These are phyloP conservation scores for Drosophila pseudotakahashii DNA, from an alignment of 2,888 invertebrate genomes.

Conservation along the genomic window DNA sequence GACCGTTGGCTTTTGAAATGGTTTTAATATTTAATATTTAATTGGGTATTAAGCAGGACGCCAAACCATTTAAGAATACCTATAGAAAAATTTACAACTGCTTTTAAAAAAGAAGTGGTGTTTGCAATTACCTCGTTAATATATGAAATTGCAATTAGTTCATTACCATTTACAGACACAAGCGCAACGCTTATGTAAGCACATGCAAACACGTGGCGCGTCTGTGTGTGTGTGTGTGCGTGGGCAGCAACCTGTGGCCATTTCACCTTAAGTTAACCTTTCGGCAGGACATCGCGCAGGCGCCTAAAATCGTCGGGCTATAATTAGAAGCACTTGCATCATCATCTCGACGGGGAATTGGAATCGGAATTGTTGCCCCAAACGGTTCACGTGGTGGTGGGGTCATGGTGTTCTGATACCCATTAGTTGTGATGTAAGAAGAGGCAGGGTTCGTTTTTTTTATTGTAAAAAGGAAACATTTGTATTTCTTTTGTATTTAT, in stretches of 20 bases:
- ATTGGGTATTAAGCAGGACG: background rate
- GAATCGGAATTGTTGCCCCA: conserved; percentile 15
- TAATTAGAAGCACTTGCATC: conserved; percentile 53
- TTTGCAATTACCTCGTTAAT: background rate
- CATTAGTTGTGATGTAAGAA: background rate
- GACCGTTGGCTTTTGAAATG: background rate
- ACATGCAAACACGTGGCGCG: background rate
- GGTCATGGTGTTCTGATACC: conserved; percentile 27
- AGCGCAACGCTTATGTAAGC: conserved; percentile 1
- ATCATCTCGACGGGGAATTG: conserved; percentile 32
- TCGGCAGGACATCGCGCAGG: conserved; percentile 29
- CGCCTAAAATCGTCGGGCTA: conserved; percentile 26
- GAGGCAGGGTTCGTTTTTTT: too few species aligned
- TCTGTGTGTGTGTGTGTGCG: background rate
- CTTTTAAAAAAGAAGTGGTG: background rate
- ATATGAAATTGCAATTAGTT: background rate
- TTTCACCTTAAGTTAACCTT: conserved; percentile 57
- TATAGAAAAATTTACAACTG: background rate
- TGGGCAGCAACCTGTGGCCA: conserved; percentile 36
- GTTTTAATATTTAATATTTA: too few species aligned
- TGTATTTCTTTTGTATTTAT: too few species aligned
- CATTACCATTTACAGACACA: background rate
- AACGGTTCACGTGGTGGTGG: conserved; percentile 25
- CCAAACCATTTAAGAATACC: background rate
- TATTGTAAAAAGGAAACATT: too few species aligned